A percentile compares a stretch with the other conserved stretches of the same genome.
These are phyloP conservation scores for Pteropus rufus DNA, from an alignment of 2,797 vertebrate species.

Conservation along the genomic window DNA sequence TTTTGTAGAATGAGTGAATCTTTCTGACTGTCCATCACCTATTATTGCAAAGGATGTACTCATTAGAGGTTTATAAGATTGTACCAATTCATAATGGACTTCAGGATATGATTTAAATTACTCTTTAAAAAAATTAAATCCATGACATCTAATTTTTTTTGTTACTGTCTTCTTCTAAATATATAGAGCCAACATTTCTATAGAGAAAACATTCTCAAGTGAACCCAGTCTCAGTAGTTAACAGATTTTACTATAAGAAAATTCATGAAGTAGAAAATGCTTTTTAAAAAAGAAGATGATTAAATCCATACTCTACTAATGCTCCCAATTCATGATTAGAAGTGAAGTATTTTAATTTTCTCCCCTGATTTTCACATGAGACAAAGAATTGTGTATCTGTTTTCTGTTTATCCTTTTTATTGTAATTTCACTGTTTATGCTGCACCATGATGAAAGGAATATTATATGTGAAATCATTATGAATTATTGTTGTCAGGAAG, in stretches of 20 bases:
- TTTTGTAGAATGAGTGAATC: neutral
- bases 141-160: neutral
- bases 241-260: conserved; percentile 43
- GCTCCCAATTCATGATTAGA: neutral
- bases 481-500: conserved; percentile 56
- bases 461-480: conserved; percentile 30
- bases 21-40: neutral
- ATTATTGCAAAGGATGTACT: neutral
- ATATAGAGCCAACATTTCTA: neutral
- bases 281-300: neutral
- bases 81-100: neutral
- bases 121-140: conserved; percentile 8
- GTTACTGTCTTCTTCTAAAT: neutral
- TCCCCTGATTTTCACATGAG: neutral
- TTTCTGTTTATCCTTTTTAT: neutral
- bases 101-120: conserved; percentile 13
- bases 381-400: neutral
- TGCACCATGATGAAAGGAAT: neutral
- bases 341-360: conserved; percentile 32
- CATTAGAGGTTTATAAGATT: neutral
- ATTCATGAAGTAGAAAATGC: conserved; percentile 2
- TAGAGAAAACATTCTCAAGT: neutral
- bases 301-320: neutral
- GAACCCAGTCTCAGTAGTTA: neutral
- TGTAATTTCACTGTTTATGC: conserved; percentile 33